Evolutionary conservation across 2,888 invertebrate genomes (phyloP), one percentile per base, ranked within the genome.

Genomic region (Nymphalis urticae): DNA sequence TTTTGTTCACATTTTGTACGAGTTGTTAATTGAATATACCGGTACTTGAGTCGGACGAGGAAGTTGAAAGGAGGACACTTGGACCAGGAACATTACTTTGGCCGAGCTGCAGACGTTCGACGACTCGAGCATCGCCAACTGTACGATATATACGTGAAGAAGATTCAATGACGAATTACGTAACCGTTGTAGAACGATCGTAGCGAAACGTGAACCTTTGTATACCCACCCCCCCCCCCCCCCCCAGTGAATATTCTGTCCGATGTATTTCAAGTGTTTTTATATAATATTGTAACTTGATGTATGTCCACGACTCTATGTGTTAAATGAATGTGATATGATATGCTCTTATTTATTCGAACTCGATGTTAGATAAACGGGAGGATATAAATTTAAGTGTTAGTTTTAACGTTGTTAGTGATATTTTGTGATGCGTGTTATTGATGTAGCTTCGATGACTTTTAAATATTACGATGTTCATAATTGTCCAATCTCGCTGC

Each of bases 241-340:
- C 19, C 42, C 58, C 58, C 58, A 58, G 58, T 58, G 36, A 58
- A 58, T 19, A 13, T 10, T 58, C 58, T 58, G 42, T 58, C 58
- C 58, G 36, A n/a, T 58, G 58, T 58, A 19, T 36, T 58, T 42
- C 36, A 58, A 36, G 42, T 42, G 32, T 58, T 36, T 19, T 32
- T 27, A 32, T 58, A 10, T 56, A 27, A 36, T 58, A 19, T n/a
- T 50, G 19, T 50, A 42, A 19, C n/a, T 36, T 7, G 56, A 36
- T 42, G 51, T 50, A 8, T 53, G 65, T 66, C 60, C 66, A 66
- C 47, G 21, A 32, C n/a, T 47, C 36, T 61, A 47, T 65, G 13
- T 63, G 54, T 70, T 48, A 70, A 59, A 64, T 66, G 56, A 67
- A 67, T 70, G 70, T 70, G 70, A 70, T 70, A 70, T 51, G 24